phyloP scores from a whole-genome alignment of 2,113 vertebrate genomes.

The Rhynchomys soricoides region DNA sequence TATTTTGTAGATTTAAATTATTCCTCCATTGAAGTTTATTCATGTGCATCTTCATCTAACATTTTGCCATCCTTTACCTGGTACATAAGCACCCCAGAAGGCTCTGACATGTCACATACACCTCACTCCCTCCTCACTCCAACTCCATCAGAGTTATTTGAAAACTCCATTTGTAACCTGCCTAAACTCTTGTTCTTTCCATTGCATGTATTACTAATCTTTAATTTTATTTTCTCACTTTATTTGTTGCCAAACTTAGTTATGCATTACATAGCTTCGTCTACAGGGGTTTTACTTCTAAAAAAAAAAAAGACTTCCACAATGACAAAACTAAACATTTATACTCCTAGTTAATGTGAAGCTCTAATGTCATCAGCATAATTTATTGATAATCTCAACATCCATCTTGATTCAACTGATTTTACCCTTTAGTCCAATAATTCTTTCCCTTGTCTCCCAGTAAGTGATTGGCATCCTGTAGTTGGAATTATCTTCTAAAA shows the following conservation, averaged over 20 bases:
- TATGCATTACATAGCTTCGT: background rate
- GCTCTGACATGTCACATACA: accelerated
- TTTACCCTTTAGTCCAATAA: background rate
- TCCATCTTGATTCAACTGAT: background rate
- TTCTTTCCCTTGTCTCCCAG: background rate
- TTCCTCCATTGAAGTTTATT: background rate
- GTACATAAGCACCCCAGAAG: background rate
- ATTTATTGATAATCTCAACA: background rate
- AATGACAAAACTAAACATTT: background rate
- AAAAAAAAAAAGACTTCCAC: background rate
- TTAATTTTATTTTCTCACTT: background rate
- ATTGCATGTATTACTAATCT: background rate
- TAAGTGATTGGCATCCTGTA: background rate
- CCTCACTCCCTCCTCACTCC: background rate
- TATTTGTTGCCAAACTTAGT: background rate
- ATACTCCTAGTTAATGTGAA: background rate
- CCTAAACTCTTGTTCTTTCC: background rate
- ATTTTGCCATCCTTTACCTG: background rate
- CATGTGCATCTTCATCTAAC: accelerated
- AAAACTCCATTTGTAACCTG: background rate
- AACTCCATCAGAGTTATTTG: background rate
- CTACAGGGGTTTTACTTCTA: background rate
- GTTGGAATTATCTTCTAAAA: background rate
- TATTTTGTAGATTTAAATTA: background rate
- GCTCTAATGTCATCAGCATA: background rate